Evolutionary conservation across 2,113 vertebrate genomes (phyloP), one percentile per base, ranked within the genome.

Genomic region (Poeciliopsis turrubarensis): DNA sequence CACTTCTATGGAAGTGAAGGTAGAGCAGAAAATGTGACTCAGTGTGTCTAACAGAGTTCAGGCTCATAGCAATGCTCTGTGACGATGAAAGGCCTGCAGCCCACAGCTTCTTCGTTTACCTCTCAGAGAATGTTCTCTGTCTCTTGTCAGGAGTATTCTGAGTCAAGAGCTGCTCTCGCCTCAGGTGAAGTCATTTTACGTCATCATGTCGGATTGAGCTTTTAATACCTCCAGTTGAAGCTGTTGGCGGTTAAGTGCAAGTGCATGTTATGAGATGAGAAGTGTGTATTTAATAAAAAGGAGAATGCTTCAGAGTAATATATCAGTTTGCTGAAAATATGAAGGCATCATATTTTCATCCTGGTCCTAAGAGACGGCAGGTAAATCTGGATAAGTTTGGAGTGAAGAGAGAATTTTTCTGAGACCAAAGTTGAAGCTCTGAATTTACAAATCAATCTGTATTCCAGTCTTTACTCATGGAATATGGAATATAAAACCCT

Each of bases 71-170:
- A 47, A 5, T 5, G 27, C 30, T 2, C 63, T 62, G 26, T 67
- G n/a, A 79, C 60, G 27, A 75, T 75, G 54, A 70, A 73, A 65
- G 15, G 47, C 60, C 25, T 29, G 6, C 17, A 75, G 81, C 63
- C 14, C 26, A 65, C 30, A 41, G 66, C 60, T 76, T 68, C 70
- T 25, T 19, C n/a, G 19, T 51, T 51, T 51, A 17, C 15, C 47
- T 51, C 47, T 51, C 17, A 51, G 15, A 54, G 51, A 57, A 57
- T 6, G 51, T 25, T 57, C 51, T 57, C 19, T 25, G 51, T n/a
- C 51, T 57, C 51, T 57, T 57, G 22, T 57, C 51, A 57, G 51
- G 51, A 57, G 51, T 9, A 57, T 57, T 57, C 17, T n/a, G 51
- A 57, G 51, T 57, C 17, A 57, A 57, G 22, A 57, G 22, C 15